Conservation (phyloP, 1,140 invertebrate species). For the Zaprionus inermis region DNA sequence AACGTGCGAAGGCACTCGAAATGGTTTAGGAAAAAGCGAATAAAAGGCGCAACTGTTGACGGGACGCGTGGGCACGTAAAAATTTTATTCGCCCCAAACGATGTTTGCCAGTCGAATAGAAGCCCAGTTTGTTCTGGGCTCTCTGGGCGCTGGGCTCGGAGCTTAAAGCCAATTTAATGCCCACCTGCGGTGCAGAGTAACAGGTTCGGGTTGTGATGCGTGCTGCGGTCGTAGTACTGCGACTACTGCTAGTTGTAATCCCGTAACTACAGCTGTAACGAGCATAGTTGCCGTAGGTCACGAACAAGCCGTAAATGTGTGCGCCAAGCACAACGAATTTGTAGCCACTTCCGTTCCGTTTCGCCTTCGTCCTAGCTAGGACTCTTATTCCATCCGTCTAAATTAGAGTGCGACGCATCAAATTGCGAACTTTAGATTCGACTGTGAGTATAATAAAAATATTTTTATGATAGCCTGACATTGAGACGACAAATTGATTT, state of each 20-base stretch:
- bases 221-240: not conserved
- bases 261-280: not conserved
- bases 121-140: too few species aligned
- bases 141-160: constrained; percentile 11
- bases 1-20: constrained; percentile 60
- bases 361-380: not conserved
- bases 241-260: constrained; percentile 15
- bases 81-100: constrained; percentile 64
- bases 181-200: constrained; percentile 44
- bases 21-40: constrained; percentile 13
- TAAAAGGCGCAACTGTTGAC: constrained; percentile 46
- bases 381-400: constrained; percentile 63
- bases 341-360: constrained; percentile 49
- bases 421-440: constrained; percentile 21
- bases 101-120: constrained; percentile 41
- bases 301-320: constrained; percentile 70
- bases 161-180: constrained; percentile 46
- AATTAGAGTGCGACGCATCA: constrained; percentile 48
- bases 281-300: constrained; percentile 49
- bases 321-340: constrained; percentile 55
- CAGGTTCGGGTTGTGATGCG: constrained; percentile 22
- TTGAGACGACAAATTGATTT: constrained; percentile 74
- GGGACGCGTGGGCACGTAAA: constrained; percentile 73
- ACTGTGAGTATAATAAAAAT: constrained; percentile 57
- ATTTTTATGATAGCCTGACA: constrained; percentile 57